Evolutionary conservation across 2,797 vertebrate genomes (phyloP), one percentile per base, ranked within the genome.

Genomic region (Pogonophryne albipinna): DNA sequence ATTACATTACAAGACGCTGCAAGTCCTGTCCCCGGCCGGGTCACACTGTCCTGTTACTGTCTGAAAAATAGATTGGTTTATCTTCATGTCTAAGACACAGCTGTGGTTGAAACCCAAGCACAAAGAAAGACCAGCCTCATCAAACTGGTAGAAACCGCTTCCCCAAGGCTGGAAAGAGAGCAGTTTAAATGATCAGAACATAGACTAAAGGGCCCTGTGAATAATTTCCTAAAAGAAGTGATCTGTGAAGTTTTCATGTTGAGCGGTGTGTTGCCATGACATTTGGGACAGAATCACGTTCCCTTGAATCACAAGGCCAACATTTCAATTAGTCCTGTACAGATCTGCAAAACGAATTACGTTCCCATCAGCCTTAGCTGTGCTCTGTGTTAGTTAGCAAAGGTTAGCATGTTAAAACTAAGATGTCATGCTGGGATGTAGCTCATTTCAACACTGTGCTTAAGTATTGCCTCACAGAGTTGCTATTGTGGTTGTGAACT

Each of bases 361-460:
- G 20, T 15, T 38, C 41, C n/a, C 41, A 59, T 59, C 65, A 65
- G 49, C 62, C 34, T 65, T 34, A n/a, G 19, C 20, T n/a, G 41
- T 55, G 20, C 41, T 17, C 23, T 68, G 13, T 13, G 10, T 49
- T 23, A 20, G 34, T 9, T 38, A 38, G 6, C 34, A 49, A 47
- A 58, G 34, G 2, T 41, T 34, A 12, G 16, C 15, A 41, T 16
- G 7, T 17, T 12, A 49, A 42, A 58, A 2, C 34, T 41, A 52
- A 66, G 1, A 13, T 11, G 13, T 59, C 34, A 15, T 70, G 47
- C 52, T 11, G 10, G n/a, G 13, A 41, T 38, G 34, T 38, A 7
- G 34, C 34, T 38, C 34, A 38, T 38, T 38, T 38, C 34, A 38
- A 9, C 34, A 9, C 58, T n/a, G 41, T 27, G 11, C 44, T 46